Base-by-base conservation (phyloP, 2,797 vertebrate species). In the Psittacula echo region DNA sequence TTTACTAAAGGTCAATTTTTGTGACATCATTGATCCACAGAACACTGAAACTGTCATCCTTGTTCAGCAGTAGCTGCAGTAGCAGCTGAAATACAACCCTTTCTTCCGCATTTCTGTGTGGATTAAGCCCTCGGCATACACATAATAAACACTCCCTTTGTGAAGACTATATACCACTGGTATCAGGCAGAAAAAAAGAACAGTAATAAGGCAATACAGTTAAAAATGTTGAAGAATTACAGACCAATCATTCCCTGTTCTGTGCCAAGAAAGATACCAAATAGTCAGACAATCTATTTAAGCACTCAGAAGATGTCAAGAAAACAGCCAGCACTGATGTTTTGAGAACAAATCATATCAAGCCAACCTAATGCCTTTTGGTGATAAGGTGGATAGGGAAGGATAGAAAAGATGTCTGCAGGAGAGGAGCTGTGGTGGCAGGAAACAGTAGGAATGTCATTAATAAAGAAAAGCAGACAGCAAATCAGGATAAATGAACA, bases 1-100 rank as follows among this genome's bases (percentile, higher is more conserved):
- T 91, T 86, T 81, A 88, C 84, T 85, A 70, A 88, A 84, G 85
- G 94, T 71, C 74, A 51, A 61, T 88, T 93, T 87, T 71, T 56
- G 83, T 90, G 91, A 71, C 94, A 77, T 29, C 80, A 73, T 48
- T 73, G 96, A 95, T 85, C 88, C 64, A 53, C 54, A 5, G 9
- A 87, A 76, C 56, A 22, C 73, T n/a, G 74, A 61, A 64, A 71
- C 73, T 86, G 87, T 41, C 89, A 80, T 67, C 56, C 56, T 67
- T 0, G 1, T 60, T 85, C 85, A 64, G 70, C 24, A 94, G 67
- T 1, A 86, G 72, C 62, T 75, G 50, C 66, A 75, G 30, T 3
- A 79, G 79, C 61, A 80, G 67, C 79, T 87, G 83, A 86, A 87
- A 84, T 56, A 74, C 80, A 84, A 58, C 56, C 74, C 60, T 91